Percentiles rank a stretch among this genome's conserved stretches.
Evolutionary conservation across 2,113 vertebrate species (phyloP).

Genomic region (Syngnathus scovelli): DNA sequence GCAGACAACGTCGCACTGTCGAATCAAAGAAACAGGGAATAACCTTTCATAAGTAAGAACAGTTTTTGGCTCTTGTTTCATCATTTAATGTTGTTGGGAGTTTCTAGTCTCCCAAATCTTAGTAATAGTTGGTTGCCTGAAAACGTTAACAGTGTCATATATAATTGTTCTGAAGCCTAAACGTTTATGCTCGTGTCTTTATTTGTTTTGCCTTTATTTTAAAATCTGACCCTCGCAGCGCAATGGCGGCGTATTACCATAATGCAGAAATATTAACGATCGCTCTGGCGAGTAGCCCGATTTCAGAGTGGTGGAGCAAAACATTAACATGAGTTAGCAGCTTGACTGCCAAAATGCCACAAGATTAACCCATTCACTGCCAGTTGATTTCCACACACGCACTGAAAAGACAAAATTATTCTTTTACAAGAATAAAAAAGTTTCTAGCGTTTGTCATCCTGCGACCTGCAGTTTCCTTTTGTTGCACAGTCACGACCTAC

Average conservation of each 20-base stretch:
- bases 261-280: too few species aligned
- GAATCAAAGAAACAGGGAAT: conserved; percentile 13
- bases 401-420: too few species aligned
- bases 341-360: neutral
- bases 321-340: neutral
- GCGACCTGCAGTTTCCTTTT: too few species aligned
- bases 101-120: neutral
- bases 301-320: neutral
- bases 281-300: too few species aligned
- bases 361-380: neutral
- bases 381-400: neutral
- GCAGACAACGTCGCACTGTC: conserved; percentile 6
- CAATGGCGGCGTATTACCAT: neutral
- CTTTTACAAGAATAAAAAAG: neutral
- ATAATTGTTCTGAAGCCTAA: neutral
- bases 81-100: neutral
- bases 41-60: conserved; percentile 35
- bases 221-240: neutral
- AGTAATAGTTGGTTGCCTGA: neutral
- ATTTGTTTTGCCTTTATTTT: neutral
- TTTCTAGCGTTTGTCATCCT: neutral
- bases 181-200: neutral
- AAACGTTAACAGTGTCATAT: neutral
- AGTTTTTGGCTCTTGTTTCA: neutral
- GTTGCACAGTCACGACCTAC: too few species aligned